phyloP scores from a whole-genome alignment of 2,797 vertebrate genomes.

The Gallinago solitaria region DNA sequence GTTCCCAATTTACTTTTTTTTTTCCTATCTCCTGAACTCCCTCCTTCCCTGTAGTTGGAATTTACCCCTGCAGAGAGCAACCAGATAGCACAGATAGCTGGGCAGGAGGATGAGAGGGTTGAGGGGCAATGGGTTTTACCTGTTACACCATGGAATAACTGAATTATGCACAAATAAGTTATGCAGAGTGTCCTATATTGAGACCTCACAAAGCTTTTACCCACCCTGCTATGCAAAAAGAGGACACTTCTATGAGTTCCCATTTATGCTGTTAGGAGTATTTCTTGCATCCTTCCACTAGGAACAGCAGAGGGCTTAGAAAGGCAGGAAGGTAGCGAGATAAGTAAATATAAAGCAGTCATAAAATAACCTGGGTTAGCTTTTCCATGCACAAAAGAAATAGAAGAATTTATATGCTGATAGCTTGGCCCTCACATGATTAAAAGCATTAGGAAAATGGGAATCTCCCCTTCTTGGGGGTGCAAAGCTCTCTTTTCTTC shows the following conservation, averaged over 20 bases:
- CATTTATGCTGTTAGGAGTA: neutral
- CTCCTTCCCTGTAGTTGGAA: neutral
- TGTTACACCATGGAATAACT: fast-evolving
- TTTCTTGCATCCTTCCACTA: conserved; percentile 29
- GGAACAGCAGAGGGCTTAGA: conserved; percentile 52
- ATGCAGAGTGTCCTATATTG: neutral
- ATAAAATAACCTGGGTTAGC: neutral
- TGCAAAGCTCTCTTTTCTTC: conserved; percentile 56
- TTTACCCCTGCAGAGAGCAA: neutral
- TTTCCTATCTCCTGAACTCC: neutral
- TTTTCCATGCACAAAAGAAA: conserved; percentile 16
- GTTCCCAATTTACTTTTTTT: neutral
- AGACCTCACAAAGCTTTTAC: neutral
- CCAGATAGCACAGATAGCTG: neutral
- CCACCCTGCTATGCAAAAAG: fast-evolving
- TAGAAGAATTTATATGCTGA: neutral
- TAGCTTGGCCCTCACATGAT: conserved; percentile 21
- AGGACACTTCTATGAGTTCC: neutral
- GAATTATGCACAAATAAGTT: neutral
- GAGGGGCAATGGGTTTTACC: neutral
- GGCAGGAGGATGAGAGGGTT: neutral
- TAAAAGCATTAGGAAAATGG: conserved; percentile 41
- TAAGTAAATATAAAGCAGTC: neutral
- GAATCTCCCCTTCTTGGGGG: conserved; percentile 47
- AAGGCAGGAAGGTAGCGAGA: neutral